These are phyloP conservation scores for Numenius phaeopus DNA, from an alignment of 2,797 vertebrate species.

Conservation along the genomic window DNA sequence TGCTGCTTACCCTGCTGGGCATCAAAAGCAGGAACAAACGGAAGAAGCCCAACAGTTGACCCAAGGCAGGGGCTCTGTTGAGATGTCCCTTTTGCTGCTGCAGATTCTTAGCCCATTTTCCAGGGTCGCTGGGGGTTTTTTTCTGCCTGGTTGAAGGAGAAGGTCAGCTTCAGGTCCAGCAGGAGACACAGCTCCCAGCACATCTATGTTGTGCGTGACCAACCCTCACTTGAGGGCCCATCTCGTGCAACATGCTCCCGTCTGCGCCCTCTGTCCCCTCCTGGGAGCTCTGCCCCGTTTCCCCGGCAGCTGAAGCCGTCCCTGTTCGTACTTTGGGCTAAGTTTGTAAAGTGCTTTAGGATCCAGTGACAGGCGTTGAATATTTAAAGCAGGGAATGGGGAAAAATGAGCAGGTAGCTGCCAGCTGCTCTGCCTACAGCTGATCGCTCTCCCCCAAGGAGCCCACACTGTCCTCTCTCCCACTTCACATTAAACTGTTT, in stretches of 20 bases:
- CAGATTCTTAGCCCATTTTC: background rate
- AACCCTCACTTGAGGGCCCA: background rate
- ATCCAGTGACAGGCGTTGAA: background rate
- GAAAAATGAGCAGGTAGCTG: background rate
- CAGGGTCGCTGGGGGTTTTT: accelerated
- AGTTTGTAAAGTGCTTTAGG: background rate
- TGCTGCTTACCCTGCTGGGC: background rate
- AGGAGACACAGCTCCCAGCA: background rate
- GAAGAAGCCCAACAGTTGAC: background rate
- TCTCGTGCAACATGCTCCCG: accelerated
- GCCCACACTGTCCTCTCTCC: accelerated
- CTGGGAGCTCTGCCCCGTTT: background rate
- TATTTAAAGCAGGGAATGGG: background rate
- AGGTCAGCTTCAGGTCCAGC: background rate
- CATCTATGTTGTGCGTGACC: background rate
- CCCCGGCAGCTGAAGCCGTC: background rate
- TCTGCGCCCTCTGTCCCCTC: accelerated
- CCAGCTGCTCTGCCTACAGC: background rate
- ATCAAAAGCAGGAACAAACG: background rate
- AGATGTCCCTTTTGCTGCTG: background rate
- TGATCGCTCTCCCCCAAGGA: background rate
- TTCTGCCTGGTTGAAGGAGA: background rate
- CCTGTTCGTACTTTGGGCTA: background rate
- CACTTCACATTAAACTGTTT: background rate
- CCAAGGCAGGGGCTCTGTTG: background rate